Conservation (phyloP, 1,140 invertebrate genomes). For the Rhopalosiphum maidis region DNA sequence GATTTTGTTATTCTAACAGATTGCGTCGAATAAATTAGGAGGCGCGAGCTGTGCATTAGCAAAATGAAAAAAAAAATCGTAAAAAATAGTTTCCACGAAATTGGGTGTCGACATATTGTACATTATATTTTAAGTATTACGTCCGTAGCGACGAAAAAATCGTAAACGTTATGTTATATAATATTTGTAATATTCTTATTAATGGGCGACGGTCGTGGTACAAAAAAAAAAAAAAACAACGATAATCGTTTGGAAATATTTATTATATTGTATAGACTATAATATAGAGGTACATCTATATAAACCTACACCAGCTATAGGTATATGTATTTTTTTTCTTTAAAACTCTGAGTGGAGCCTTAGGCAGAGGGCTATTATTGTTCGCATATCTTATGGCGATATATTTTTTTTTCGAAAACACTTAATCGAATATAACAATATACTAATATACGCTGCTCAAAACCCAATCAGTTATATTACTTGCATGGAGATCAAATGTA, state of each 20-base stretch:
- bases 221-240: not conserved
- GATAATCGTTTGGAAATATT: not conserved
- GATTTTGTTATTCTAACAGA: no score
- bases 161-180: not conserved
- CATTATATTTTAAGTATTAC: not conserved
- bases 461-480: no score
- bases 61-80: not conserved
- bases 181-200: not conserved
- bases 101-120: not conserved
- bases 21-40: not conserved
- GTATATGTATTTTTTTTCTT: no score
- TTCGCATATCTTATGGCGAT: no score
- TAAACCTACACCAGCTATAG: no score
- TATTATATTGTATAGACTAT: not conserved
- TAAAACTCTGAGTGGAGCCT: no score
- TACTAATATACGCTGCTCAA: no score
- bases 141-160: not conserved
- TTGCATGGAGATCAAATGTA: no score
- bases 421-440: no score
- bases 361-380: no score
- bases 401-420: no score
- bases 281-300: not conserved
- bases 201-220: not conserved
- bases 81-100: not conserved
- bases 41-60: no score